These are phyloP conservation scores for Spermophilus dauricus DNA, from an alignment of 2,113 vertebrate species.

Conservation along the genomic window DNA sequence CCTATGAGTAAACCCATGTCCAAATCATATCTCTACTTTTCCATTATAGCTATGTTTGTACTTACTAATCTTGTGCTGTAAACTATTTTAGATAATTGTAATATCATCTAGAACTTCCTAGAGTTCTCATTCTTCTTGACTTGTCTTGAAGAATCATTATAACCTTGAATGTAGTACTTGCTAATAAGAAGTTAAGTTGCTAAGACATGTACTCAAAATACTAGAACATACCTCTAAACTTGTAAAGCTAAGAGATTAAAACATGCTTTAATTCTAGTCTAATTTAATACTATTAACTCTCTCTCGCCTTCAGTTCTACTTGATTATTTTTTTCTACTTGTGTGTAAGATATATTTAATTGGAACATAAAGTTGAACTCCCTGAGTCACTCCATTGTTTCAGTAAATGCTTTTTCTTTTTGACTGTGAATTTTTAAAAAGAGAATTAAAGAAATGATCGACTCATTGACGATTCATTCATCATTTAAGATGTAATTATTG, in stretches of 20 bases:
- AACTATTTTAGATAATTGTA: background rate
- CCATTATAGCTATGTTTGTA: background rate
- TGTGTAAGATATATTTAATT: background rate
- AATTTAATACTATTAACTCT: background rate
- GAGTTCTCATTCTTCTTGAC: background rate
- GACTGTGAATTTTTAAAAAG: background rate
- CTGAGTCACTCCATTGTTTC: background rate
- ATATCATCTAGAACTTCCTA: background rate
- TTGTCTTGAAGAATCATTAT: background rate
- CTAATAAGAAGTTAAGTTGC: background rate
- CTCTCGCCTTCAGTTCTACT: background rate
- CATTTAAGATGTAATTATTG: background rate
- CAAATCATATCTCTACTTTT: background rate
- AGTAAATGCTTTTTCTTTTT: background rate
- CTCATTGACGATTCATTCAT: background rate
- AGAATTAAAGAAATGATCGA: background rate
- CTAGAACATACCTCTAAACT: background rate
- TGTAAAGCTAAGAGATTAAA: background rate
- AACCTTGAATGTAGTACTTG: background rate
- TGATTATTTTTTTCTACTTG: background rate
- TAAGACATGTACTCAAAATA: background rate
- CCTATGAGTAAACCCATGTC: background rate
- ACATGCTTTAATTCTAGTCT: background rate
- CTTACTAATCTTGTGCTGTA: background rate
- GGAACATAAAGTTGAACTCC: background rate